Base-by-base conservation (phyloP, 2,888 invertebrate genomes). In the Leptinotarsa juncta region DNA sequence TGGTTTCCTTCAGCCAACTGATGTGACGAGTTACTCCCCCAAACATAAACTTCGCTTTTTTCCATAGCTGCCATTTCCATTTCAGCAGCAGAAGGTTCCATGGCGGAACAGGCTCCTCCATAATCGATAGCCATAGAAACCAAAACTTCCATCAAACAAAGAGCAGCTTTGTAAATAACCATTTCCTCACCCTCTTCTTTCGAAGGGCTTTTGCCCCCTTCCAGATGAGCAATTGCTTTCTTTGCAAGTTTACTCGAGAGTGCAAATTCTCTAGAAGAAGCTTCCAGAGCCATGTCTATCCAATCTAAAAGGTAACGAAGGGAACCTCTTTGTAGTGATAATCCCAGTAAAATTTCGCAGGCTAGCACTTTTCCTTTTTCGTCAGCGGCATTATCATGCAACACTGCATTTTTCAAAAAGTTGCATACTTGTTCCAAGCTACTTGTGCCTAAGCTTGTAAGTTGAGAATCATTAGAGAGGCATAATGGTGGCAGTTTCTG, bases 11-110 rank as follows among this genome's bases (percentile, higher is more conserved):
- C 91, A 10, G 91, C 91, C 55, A 92, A 84, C 82, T 92, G 92
- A 84, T 91, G 91, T 7, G 91, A 91, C 5, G 91, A 91, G 86
- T 92, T 92, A 82, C 91, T 92, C 3, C 92, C 92, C 91, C 92
- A 92, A 23, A 92, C 90, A 84, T 89, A 92, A 16, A 91, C 91
- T 82, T 91, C 90, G 78, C 89, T 88, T 75, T 86, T 87, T 81
- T 89, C 88, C 50, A 74, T 83, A 48, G 76, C 82, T 65, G 82
- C 83, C 53, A 81, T 55, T 70, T 84, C 84, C 26, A 77, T 70
- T 50, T 83, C 83, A 5, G 80, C 77, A 20, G 70, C 75, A 12
- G 78, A 75, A 7, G 82, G 73, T 73, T 84, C 84, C 4, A 82
- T 78, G 5, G 83, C 81, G 0, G 85, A 82, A 79, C 86, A 86